Evolutionary conservation across 2,797 vertebrate genomes (phyloP).

Genomic region (Kryptopterus vitreolus): DNA sequence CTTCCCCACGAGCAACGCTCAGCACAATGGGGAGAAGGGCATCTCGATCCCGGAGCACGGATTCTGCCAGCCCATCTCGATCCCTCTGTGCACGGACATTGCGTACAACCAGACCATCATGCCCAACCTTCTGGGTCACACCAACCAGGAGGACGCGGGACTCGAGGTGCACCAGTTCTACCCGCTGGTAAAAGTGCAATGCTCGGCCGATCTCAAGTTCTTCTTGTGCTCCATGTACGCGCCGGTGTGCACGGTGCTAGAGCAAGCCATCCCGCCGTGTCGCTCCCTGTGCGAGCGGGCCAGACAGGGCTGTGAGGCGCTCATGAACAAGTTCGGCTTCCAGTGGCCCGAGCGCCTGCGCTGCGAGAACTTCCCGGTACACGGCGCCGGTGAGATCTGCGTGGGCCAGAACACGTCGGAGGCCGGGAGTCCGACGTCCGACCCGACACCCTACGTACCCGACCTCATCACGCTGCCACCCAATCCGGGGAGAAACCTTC

Average conservation of each 20-base stretch:
- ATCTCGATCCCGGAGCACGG: conserved; percentile 91
- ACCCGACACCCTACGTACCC: conserved; percentile 77
- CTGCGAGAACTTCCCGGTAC: conserved; percentile 89
- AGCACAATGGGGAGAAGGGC: conserved; percentile 82
- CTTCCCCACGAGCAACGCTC: conserved; percentile 59
- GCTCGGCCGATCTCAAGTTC: conserved; percentile 89
- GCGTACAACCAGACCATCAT: conserved; percentile 96
- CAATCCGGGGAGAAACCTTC: conserved; percentile 57
- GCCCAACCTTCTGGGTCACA: conserved; percentile 93
- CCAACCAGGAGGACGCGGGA: conserved; percentile 92
- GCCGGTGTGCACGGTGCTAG: conserved; percentile 94
- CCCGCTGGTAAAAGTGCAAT: conserved; percentile 92
- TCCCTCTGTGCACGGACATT: conserved; percentile 92
- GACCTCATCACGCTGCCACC: conserved; percentile 76
- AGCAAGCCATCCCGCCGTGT: conserved; percentile 92
- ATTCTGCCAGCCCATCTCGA: conserved; percentile 95
- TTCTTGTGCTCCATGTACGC: conserved; percentile 99
- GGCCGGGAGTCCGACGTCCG: conserved; percentile 71
- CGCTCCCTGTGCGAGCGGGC: conserved; percentile 88
- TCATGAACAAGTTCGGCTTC: conserved; percentile 95
- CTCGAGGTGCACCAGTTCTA: conserved; percentile 95
- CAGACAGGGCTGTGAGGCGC: conserved; percentile 88
- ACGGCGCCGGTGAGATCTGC: conserved; percentile 88
- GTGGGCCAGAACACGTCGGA: conserved; percentile 95
- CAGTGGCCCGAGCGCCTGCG: conserved; percentile 92